Conservation (phyloP, 2,113 vertebrate genomes). For the Buteo buteo region DNA sequence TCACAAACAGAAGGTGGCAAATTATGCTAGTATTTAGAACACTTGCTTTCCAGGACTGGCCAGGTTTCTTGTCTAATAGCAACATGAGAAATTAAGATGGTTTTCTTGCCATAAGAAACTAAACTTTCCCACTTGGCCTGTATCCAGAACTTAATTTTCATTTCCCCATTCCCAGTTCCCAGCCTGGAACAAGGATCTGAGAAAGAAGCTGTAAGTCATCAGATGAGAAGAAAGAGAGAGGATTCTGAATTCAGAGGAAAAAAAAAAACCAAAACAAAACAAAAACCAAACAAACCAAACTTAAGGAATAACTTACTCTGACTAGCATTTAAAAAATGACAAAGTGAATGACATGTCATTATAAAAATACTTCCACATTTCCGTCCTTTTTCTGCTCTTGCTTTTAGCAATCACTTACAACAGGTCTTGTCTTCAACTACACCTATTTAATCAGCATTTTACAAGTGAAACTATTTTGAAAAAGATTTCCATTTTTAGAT, state of each 20-base stretch:
- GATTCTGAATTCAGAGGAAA: not conserved
- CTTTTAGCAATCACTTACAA: not conserved
- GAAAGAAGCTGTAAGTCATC: not conserved
- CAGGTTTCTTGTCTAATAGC: not conserved
- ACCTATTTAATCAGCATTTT: not conserved
- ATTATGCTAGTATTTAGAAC: not conserved
- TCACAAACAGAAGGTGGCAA: not conserved
- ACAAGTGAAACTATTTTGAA: not conserved
- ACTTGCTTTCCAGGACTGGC: not conserved
- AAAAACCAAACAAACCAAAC: too few species aligned
- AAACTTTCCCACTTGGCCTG: not conserved
- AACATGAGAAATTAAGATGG: not conserved
- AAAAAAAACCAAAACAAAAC: rapidly evolving
- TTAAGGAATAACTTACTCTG: not conserved
- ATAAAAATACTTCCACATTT: not conserved
- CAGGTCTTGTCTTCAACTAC: not conserved
- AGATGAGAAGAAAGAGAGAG: not conserved
- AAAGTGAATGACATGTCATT: not conserved
- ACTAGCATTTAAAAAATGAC: not conserved
- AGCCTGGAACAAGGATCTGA: not conserved
- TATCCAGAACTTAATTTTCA: not conserved
- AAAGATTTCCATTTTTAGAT: not conserved
- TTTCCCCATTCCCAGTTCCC: not conserved
- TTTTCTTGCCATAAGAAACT: not conserved
- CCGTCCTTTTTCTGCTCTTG: not conserved